Percentiles rank a stretch among this genome's conserved stretches.
These are phyloP conservation scores for Campylorhamphus procurvoides DNA, from an alignment of 2,113 vertebrate genomes.

Conservation along the genomic window DNA sequence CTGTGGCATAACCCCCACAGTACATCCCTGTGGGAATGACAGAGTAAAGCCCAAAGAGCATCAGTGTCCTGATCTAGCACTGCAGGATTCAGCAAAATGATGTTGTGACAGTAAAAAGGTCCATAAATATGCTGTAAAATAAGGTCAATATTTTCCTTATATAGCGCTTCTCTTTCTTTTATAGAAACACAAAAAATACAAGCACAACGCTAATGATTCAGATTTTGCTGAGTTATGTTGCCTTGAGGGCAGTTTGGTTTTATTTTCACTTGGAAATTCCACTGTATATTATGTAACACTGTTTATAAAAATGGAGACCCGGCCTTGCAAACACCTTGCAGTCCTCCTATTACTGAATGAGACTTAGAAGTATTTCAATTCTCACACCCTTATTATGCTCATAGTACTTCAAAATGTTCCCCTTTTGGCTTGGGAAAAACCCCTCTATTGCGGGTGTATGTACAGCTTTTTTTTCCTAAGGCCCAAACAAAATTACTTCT, in stretches of 20 bases:
- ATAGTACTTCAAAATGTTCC: neutral
- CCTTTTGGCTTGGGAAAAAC: neutral
- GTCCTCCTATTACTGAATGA: neutral
- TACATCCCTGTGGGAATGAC: rapidly evolving
- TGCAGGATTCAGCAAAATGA: neutral
- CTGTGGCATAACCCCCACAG: rapidly evolving
- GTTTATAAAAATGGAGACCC: neutral
- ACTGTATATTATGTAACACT: neutral
- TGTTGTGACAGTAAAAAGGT: neutral
- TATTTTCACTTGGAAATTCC: conserved; percentile 1
- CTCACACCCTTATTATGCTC: neutral
- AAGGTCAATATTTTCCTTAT: neutral
- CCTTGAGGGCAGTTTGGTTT: neutral
- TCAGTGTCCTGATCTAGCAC: neutral
- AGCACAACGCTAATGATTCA: neutral
- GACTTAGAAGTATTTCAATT: neutral
- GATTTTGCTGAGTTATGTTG: conserved; percentile 18
- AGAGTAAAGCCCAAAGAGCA: neutral
- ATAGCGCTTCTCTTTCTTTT: neutral
- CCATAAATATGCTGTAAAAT: neutral
- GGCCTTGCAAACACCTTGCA: neutral
- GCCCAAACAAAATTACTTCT: neutral
- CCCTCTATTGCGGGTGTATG: neutral
- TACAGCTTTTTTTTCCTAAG: neutral
- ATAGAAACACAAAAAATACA: neutral